Evolutionary conservation across 2,113 vertebrate species (phyloP).

Genomic region (Procapra przewalskii): DNA sequence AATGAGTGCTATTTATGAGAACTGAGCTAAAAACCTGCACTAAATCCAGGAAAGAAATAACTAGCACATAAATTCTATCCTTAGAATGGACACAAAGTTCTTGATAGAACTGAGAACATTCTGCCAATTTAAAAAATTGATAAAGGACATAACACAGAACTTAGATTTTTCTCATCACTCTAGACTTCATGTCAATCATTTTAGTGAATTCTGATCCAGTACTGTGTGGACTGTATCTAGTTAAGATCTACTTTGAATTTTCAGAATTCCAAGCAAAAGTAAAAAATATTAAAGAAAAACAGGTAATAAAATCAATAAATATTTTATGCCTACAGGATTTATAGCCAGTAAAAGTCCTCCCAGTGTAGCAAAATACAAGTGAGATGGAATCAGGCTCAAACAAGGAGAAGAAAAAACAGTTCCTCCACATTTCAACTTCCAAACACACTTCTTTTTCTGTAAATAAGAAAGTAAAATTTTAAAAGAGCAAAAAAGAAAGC

Average conservation of each 20-base stretch:
- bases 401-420: slow-evolving; percentile 93
- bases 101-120: background rate
- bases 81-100: background rate
- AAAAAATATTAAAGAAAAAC: background rate
- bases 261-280: slow-evolving; percentile 17
- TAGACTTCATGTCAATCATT: background rate
- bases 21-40: background rate
- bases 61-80: background rate
- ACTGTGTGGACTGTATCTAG: background rate
- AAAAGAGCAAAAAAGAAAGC: slow-evolving; percentile 49
- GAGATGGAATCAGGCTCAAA: slow-evolving; percentile 80
- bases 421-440: slow-evolving; percentile 88
- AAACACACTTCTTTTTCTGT: slow-evolving; percentile 85
- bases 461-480: slow-evolving; percentile 53
- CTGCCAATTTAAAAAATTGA: background rate
- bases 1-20: background rate
- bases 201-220: background rate
- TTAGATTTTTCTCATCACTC: slow-evolving; percentile 25
- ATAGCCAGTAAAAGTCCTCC: slow-evolving; percentile 87
- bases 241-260: background rate
- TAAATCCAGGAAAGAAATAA: background rate
- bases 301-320: background rate
- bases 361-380: slow-evolving; percentile 89
- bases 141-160: background rate
- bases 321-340: slow-evolving; percentile 83